Conservation (phyloP, 1,140 invertebrate genomes). For the Rhynchophorus ferrugineus region DNA sequence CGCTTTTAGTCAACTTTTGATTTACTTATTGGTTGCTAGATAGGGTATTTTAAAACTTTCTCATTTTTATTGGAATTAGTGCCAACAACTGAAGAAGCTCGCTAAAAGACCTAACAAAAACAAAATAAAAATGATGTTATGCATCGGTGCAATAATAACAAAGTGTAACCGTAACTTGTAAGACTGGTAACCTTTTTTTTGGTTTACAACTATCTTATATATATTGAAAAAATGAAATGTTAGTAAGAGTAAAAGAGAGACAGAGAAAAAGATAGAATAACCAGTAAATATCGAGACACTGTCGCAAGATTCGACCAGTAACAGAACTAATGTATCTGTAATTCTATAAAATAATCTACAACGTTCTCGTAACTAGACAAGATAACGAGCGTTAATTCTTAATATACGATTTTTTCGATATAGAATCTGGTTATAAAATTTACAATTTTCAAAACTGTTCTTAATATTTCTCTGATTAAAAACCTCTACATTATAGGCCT, state of each 20-base stretch:
- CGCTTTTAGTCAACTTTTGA: no score
- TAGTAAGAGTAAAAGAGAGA: not conserved
- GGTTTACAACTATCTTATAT: not conserved
- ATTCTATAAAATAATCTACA: not conserved
- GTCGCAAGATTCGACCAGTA: no score
- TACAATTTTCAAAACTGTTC: conserved; percentile 11
- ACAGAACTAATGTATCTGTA: no score
- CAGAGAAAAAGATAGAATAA: no score
- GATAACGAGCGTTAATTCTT: not conserved
- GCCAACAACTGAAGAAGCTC: not conserved
- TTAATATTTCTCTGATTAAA: conserved; percentile 6
- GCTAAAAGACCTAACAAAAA: conserved; percentile 17
- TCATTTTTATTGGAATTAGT: no score
- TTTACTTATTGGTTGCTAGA: no score
- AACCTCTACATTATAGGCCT: conserved; percentile 17
- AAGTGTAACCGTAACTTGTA: conserved; percentile 19
- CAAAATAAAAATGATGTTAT: conserved; percentile 13
- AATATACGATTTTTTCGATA: conserved; percentile 1
- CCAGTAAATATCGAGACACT: no score
- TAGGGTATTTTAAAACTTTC: no score
- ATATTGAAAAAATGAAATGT: not conserved
- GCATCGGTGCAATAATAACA: conserved; percentile 21
- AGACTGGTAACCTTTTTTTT: conserved; percentile 15
- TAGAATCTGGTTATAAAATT: conserved; percentile 10
- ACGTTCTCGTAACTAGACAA: not conserved